Evolutionary conservation across 2,797 vertebrate genomes (phyloP).

Genomic region (Acrossocheilus wenchowensis): DNA sequence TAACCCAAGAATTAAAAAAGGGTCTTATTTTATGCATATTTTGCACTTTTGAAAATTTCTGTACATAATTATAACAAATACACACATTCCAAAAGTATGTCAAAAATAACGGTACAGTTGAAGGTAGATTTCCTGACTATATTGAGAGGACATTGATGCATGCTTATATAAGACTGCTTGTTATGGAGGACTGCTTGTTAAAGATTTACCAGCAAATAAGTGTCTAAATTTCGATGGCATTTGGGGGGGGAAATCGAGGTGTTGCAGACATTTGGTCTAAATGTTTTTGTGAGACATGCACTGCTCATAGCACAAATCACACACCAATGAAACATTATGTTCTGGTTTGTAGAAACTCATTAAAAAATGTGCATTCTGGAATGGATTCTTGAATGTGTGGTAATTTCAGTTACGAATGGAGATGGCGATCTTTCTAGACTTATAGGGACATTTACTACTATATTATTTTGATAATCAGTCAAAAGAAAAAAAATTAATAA

Average conservation of each 20-base stretch:
- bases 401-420: neutral
- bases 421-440: neutral
- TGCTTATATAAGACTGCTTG: neutral
- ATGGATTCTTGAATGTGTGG: neutral
- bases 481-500: neutral
- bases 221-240: neutral
- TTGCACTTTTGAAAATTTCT: neutral
- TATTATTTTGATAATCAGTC: neutral
- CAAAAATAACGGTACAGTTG: neutral
- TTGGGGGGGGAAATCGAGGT: neutral
- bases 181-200: conserved; percentile 23
- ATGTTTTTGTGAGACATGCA: neutral
- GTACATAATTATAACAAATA: neutral
- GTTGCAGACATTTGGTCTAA: neutral
- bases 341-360: neutral
- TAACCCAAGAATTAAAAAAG: neutral
- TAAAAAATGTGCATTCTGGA: neutral
- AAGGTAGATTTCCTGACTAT: neutral
- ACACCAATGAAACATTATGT: neutral
- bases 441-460: neutral
- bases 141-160: neutral
- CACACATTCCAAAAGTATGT: neutral
- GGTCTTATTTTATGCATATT: neutral
- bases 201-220: conserved; percentile 11
- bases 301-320: conserved; percentile 1